phyloP scores from a whole-genome alignment of 2,888 invertebrate genomes.

The Lucinisca nassula region DNA sequence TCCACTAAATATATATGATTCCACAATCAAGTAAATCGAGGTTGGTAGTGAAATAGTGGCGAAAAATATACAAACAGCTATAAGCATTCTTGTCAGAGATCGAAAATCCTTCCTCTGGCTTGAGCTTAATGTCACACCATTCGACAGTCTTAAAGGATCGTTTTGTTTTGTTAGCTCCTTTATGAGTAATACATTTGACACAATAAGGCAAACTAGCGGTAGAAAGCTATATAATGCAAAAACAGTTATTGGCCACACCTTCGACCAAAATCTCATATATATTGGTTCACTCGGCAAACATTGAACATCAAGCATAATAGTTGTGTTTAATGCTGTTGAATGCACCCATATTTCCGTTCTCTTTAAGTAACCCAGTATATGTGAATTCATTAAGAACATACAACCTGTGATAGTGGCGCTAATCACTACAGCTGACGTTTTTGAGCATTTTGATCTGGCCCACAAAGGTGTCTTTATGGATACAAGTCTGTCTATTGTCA shows the following conservation, averaged over 20 bases:
- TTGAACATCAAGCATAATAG: neutral
- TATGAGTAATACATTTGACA: neutral
- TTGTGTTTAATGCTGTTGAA: neutral
- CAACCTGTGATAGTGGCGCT: neutral
- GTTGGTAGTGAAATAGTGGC: neutral
- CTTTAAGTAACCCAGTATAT: neutral
- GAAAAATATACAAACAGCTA: neutral
- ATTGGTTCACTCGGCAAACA: neutral
- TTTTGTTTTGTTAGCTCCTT: neutral
- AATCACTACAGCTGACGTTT: neutral
- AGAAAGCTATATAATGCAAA: neutral
- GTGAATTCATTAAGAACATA: neutral
- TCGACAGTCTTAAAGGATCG: neutral
- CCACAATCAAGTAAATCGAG: neutral
- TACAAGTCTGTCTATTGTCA: neutral
- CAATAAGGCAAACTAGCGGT: neutral
- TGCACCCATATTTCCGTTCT: neutral
- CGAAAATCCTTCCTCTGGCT: neutral
- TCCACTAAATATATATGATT: neutral
- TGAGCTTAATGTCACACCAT: neutral
- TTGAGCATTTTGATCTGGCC: neutral
- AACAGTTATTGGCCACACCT: neutral
- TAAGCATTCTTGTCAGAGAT: neutral
- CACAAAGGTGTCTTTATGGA: neutral
- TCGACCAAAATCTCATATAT: neutral